Evolutionary conservation across 2,797 vertebrate genomes (phyloP).

Genomic region (Bradypodion ventrale): DNA sequence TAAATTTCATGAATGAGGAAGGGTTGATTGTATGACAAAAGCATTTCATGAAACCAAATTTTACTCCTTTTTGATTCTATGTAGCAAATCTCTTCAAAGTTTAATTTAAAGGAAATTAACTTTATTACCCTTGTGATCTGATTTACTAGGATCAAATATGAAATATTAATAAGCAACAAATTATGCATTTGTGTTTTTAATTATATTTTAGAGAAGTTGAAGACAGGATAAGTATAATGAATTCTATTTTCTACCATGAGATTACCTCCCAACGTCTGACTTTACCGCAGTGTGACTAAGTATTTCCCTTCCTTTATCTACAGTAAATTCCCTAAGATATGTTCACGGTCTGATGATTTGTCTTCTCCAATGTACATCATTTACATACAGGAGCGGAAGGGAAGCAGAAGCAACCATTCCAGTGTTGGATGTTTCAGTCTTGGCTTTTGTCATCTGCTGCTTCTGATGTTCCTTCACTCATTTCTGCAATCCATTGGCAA

Average conservation of each 20-base stretch:
- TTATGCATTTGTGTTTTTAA: constrained; percentile 3
- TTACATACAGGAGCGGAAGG: background rate
- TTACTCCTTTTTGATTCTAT: background rate
- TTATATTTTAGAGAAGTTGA: constrained; percentile 37
- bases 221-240: background rate
- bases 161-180: constrained; percentile 3
- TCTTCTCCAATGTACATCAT: constrained; percentile 9
- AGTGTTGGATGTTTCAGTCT: constrained; percentile 8
- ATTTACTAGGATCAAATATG: background rate
- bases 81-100: background rate
- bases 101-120: background rate
- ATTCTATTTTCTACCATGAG: background rate
- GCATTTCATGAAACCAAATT: background rate
- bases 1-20: background rate
- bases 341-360: background rate
- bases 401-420: background rate
- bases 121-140: background rate
- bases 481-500: constrained; percentile 43
- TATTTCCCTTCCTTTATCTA: background rate
- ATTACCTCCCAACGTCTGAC: background rate
- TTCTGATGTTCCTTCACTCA: constrained; percentile 34
- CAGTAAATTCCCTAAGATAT: background rate
- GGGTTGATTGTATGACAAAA: background rate
- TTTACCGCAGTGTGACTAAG: background rate
- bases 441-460: constrained; percentile 15